Evolutionary conservation across 2,113 vertebrate species (phyloP).

Genomic region (Meriones unguiculatus): DNA sequence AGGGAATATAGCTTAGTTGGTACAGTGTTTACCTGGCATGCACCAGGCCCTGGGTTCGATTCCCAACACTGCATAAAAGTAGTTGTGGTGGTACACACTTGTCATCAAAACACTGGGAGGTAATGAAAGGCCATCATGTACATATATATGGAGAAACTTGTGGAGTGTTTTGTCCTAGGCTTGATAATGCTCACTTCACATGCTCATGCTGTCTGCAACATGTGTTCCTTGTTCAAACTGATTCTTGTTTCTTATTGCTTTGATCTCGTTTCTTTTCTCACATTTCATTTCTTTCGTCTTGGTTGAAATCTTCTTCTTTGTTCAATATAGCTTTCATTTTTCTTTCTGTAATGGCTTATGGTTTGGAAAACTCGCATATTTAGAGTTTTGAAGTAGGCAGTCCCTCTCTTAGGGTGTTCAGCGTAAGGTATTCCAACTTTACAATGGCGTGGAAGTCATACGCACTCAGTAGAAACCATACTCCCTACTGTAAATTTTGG

Average conservation of each 20-base stretch:
- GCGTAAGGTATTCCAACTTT: neutral
- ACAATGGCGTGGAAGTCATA: neutral
- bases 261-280: neutral
- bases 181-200: neutral
- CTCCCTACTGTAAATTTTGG: neutral
- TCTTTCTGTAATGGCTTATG: neutral
- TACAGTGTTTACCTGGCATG: neutral
- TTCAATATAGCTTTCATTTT: neutral
- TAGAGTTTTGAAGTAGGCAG: neutral
- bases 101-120: neutral
- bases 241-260: neutral
- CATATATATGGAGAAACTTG: neutral
- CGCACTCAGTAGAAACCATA: neutral
- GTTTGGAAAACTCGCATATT: slow-evolving; percentile 10
- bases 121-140: neutral
- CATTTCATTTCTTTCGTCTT: neutral
- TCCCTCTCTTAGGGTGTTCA: neutral
- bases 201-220: neutral
- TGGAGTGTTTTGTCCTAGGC: neutral
- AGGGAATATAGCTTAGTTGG: neutral
- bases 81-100: neutral
- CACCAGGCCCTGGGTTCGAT: neutral
- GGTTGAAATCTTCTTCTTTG: neutral
- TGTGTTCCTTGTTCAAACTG: neutral
- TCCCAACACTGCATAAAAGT: neutral